These are phyloP conservation scores for Stenoptilia bipunctidactyla DNA, from an alignment of 2,888 invertebrate genomes.

Conservation along the genomic window DNA sequence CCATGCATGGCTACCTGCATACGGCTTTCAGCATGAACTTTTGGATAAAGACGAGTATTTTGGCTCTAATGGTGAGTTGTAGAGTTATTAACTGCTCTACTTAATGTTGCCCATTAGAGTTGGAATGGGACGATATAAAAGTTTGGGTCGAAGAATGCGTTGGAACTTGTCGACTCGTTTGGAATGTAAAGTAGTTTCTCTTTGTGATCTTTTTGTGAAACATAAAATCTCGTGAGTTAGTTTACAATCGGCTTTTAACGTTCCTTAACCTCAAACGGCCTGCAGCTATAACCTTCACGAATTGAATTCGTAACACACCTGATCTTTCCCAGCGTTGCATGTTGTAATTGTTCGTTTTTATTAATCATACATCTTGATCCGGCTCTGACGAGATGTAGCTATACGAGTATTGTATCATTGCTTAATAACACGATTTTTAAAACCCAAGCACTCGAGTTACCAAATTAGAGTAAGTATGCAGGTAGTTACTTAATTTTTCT, in stretches of 20 bases:
- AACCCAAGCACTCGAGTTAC: no score
- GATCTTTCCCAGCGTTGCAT: conserved; percentile 6
- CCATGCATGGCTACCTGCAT: conserved; percentile 84
- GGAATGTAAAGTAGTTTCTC: conserved; percentile 23
- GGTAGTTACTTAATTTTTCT: no score
- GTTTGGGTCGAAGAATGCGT: conserved; percentile 22
- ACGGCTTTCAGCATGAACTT: conserved; percentile 80
- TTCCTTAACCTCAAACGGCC: background rate
- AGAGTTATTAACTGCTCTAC: background rate
- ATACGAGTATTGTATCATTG: no score
- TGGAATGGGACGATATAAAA: conserved; percentile 20
- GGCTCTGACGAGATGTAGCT: background rate
- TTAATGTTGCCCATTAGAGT: conserved; percentile 11
- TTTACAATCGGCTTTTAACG: background rate
- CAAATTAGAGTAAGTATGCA: no score
- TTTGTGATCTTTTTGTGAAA: conserved; percentile 23
- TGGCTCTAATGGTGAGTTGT: conserved; percentile 73
- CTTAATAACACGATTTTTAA: no score
- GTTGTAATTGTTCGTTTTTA: background rate
- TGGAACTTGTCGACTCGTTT: conserved; percentile 15
- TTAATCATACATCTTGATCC: background rate
- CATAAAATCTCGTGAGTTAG: conserved; percentile 3
- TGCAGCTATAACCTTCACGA: conserved; percentile 5
- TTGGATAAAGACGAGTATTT: conserved; percentile 76
- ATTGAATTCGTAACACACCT: conserved; percentile 10